Conservation (phyloP, 2,888 invertebrate species). For the Phorcus lineatus region DNA sequence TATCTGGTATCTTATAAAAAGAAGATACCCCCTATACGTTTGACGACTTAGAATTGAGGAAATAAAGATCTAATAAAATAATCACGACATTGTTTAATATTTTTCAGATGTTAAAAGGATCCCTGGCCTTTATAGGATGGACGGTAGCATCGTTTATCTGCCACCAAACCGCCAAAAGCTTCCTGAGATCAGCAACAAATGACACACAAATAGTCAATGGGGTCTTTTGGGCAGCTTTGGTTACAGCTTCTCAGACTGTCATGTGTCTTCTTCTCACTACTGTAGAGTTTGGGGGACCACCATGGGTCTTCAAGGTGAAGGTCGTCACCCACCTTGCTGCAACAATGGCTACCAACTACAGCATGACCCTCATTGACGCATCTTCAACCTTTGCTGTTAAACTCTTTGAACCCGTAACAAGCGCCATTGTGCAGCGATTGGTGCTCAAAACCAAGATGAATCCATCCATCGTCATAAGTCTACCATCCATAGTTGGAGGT, state of each 20-base stretch:
- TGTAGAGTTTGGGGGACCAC: neutral
- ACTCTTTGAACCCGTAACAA: conserved; percentile 42
- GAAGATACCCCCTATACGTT: no score
- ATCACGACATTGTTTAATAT: no score
- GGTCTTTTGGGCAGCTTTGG: neutral
- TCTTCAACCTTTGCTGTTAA: conserved; percentile 47
- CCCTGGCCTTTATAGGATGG: neutral
- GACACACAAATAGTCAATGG: neutral
- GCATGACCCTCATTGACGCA: conserved; percentile 41
- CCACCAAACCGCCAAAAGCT: neutral
- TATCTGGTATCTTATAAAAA: no score
- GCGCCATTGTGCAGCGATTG: conserved; percentile 34
- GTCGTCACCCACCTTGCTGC: conserved; percentile 31
- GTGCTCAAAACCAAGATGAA: conserved; percentile 29
- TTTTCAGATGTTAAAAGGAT: neutral
- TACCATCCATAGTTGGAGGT: conserved; percentile 39
- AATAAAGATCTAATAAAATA: no score
- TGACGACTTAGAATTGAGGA: no score
- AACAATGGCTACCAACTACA: conserved; percentile 40
- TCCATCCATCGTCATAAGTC: conserved; percentile 17
- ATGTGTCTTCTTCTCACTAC: neutral
- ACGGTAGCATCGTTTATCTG: neutral
- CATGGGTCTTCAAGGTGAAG: neutral
- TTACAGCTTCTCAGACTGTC: neutral
- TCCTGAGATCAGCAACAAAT: neutral